These are phyloP conservation scores for Thrips palmi DNA, from an alignment of 1,140 invertebrate species.

Conservation along the genomic window DNA sequence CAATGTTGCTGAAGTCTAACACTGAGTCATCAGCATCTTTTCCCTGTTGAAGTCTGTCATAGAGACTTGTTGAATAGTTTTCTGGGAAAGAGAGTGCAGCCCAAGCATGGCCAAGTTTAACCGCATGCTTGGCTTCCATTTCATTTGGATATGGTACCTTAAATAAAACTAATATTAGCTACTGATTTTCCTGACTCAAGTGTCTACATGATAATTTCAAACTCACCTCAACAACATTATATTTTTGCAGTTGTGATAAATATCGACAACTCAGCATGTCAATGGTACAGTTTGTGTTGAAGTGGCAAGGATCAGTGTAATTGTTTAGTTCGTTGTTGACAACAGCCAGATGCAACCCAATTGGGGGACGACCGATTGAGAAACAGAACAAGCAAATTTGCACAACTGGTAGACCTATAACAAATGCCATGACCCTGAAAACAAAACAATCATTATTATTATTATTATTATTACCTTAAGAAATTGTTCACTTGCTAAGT, in stretches of 20 bases:
- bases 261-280: slow-evolving; percentile 55
- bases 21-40: slow-evolving; percentile 52
- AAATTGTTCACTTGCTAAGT: too few relatives aligned
- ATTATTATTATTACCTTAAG: too few relatives aligned
- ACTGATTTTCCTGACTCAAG: too few relatives aligned
- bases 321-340: slow-evolving; percentile 64
- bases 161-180: too few relatives aligned
- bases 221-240: slow-evolving; percentile 18
- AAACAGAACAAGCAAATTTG: slow-evolving; percentile 92
- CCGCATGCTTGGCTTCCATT: slow-evolving; percentile 46
- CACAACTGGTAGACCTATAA: slow-evolving; percentile 77
- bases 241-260: slow-evolving; percentile 41
- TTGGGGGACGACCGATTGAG: slow-evolving; percentile 80
- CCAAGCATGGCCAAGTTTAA: slow-evolving; percentile 61
- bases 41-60: slow-evolving; percentile 46
- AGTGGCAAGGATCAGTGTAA: slow-evolving; percentile 8
- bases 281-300: slow-evolving; percentile 34
- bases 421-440: slow-evolving; percentile 70
- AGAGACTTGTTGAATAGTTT: slow-evolving; percentile 68
- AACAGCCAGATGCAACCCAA: slow-evolving; percentile 62
- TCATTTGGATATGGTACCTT: too few relatives aligned
- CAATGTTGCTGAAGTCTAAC: slow-evolving; percentile 60
- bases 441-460: too few relatives aligned
- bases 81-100: slow-evolving; percentile 66
- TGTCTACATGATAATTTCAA: too few relatives aligned